phyloP scores from a whole-genome alignment of 2,113 vertebrate species.

The Eurypyga helias region DNA sequence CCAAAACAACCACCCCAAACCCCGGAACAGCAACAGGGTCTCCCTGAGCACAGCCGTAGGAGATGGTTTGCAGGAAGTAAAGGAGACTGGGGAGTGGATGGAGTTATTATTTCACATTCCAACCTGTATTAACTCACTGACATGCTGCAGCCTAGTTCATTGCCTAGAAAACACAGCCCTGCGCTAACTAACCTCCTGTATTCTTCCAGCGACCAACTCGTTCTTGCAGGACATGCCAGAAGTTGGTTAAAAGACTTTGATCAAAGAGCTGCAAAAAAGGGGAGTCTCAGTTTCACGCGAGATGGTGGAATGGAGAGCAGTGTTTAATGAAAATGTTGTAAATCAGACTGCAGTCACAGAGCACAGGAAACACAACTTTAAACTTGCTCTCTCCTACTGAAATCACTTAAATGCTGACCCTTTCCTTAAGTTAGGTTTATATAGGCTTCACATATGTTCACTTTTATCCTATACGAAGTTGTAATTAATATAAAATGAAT shows the following conservation, averaged over 20 bases:
- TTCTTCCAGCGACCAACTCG: too few relatives aligned
- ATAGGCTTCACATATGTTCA: fast-evolving
- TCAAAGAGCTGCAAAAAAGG: neutral
- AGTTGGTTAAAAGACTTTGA: neutral
- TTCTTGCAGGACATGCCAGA: neutral
- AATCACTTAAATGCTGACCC: neutral
- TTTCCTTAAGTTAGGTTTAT: neutral
- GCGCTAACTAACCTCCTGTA: neutral
- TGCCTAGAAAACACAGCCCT: neutral
- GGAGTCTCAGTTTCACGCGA: neutral
- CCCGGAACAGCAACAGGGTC: neutral
- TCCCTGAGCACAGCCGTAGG: neutral
- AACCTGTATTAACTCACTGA: neutral
- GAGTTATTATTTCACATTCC: neutral
- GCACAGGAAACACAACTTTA: neutral
- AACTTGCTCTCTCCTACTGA: neutral
- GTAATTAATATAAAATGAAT: too few relatives aligned
- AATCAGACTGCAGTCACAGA: neutral
- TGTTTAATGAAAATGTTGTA: neutral
- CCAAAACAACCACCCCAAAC: neutral
- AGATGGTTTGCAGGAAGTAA: neutral
- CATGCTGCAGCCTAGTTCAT: neutral
- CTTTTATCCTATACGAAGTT: neutral
- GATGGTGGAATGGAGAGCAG: neutral
- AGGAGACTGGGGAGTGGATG: too few relatives aligned